Conservation (phyloP, 2,888 invertebrate genomes). For the Cosmopolites sordidus region DNA sequence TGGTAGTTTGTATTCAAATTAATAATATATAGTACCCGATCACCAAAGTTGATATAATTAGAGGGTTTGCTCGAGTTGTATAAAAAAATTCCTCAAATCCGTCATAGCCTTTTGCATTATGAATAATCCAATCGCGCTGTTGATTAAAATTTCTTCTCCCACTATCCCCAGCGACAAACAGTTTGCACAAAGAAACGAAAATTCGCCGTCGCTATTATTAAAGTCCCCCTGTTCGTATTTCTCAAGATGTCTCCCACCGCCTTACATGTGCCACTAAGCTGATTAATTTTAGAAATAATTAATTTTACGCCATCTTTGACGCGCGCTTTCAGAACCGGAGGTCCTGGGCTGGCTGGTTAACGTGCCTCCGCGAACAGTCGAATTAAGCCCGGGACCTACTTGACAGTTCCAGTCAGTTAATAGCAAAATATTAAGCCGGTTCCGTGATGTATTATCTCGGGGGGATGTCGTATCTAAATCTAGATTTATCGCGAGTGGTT, state of each 20-base stretch:
- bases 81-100: too few species aligned
- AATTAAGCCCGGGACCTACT: slow-evolving; percentile 1
- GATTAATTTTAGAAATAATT: slow-evolving; percentile 25
- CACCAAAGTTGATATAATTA: too few species aligned
- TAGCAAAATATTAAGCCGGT: slow-evolving; percentile 1
- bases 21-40: too few species aligned
- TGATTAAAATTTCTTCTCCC: too few species aligned
- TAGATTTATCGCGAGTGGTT: neutral
- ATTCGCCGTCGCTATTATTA: slow-evolving; percentile 2
- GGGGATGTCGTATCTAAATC: neutral
- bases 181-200: neutral
- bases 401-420: slow-evolving; percentile 1
- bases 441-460: slow-evolving; percentile 1
- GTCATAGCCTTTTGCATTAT: too few species aligned
- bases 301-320: slow-evolving; percentile 17
- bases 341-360: neutral
- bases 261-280: slow-evolving; percentile 12
- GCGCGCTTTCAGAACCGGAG: neutral
- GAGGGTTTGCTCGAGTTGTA: too few species aligned
- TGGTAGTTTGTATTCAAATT: too few species aligned
- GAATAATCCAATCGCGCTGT: too few species aligned
- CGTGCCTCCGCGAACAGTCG: neutral
- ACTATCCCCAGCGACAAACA: neutral
- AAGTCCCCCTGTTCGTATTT: neutral
- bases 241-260: slow-evolving; percentile 4